A percentile compares a stretch with the other conserved stretches of the same genome.
These are phyloP conservation scores for Drosophila histrio DNA, from an alignment of 2,888 invertebrate genomes.

Conservation along the genomic window DNA sequence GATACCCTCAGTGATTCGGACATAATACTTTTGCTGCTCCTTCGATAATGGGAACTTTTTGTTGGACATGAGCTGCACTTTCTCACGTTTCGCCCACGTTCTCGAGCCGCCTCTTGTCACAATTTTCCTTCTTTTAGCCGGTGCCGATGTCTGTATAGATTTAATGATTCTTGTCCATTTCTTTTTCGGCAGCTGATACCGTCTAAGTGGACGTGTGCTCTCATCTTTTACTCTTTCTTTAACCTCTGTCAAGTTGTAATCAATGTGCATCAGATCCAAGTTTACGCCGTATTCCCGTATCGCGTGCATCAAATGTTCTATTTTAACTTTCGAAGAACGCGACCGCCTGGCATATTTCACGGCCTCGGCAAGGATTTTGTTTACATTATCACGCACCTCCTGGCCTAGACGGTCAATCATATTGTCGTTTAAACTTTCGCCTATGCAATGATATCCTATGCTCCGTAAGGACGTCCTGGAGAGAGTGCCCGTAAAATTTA, in stretches of 20 bases:
- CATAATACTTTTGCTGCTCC: slow-evolving; percentile 40
- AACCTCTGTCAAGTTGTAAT: background rate
- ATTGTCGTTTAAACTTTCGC: slow-evolving; percentile 7
- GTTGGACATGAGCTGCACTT: slow-evolving; percentile 24
- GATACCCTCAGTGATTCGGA: slow-evolving; percentile 21
- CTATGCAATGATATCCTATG: slow-evolving; percentile 10
- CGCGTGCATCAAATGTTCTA: slow-evolving; percentile 18
- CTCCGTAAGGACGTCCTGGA: slow-evolving; percentile 19
- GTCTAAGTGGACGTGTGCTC: background rate
- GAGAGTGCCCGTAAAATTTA: background rate
- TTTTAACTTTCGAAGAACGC: background rate
- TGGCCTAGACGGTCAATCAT: background rate
- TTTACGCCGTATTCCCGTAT: background rate
- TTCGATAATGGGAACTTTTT: slow-evolving; percentile 26
- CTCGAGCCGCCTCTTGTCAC: background rate
- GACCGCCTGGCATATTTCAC: slow-evolving; percentile 18
- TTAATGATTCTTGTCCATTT: background rate
- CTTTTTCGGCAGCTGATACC: background rate
- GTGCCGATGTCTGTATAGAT: background rate
- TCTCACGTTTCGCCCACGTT: slow-evolving; percentile 24
- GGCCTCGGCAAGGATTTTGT: slow-evolving; percentile 14
- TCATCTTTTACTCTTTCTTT: background rate
- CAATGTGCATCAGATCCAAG: slow-evolving; percentile 13
- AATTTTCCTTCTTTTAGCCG: background rate
- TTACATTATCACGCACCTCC: slow-evolving; percentile 16